These are phyloP conservation scores for Entosphenus tridentatus DNA, from an alignment of 2,113 vertebrate genomes.

Conservation along the genomic window DNA sequence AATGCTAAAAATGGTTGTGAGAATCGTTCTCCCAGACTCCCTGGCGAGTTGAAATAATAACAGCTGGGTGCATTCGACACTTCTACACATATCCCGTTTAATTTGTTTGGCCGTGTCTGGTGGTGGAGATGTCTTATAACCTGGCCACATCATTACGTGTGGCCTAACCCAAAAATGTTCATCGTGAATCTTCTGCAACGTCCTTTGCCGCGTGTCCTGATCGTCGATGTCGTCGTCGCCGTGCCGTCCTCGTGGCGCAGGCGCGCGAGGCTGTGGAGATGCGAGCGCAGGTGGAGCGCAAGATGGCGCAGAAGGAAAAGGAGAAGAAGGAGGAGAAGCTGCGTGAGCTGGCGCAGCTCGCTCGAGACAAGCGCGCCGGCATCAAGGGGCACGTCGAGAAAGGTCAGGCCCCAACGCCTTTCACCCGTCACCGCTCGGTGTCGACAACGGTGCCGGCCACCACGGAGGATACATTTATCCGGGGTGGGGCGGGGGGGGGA, in stretches of 20 bases:
- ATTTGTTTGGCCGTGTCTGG: too few species aligned
- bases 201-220: neutral
- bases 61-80: too few species aligned
- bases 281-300: constrained; percentile 92
- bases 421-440: too few species aligned
- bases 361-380: constrained; percentile 72
- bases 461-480: too few species aligned
- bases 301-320: constrained; percentile 97
- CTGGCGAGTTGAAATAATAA: too few species aligned
- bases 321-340: constrained; percentile 96
- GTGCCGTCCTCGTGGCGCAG: constrained; percentile 19
- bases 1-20: too few species aligned
- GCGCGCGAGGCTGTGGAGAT: constrained; percentile 93
- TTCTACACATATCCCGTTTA: too few species aligned
- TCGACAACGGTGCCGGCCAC: too few species aligned
- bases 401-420: constrained; percentile 22
- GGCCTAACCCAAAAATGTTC: neutral
- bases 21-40: too few species aligned
- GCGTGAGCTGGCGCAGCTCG: constrained; percentile 80
- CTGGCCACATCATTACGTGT: too few species aligned
- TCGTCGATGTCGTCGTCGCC: neutral
- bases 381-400: constrained; percentile 85
- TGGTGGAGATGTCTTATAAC: too few species aligned
- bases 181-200: neutral
- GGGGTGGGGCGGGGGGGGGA: too few species aligned